Evolutionary conservation across 2,888 invertebrate species (phyloP).

Genomic region (Brachycybe producta): DNA sequence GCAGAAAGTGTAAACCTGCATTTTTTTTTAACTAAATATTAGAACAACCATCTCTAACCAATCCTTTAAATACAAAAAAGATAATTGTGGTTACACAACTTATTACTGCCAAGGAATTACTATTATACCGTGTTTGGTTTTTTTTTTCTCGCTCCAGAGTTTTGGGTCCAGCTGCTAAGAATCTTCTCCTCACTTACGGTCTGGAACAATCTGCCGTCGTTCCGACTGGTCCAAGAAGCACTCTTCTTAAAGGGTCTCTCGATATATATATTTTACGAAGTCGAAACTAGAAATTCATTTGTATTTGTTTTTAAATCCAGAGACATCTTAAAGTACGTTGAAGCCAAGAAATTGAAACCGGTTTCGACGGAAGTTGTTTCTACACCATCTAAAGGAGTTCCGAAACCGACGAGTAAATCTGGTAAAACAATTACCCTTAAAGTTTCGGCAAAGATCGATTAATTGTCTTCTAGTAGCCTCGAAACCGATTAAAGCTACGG

Average conservation of each 20-base stretch:
- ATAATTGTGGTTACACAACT: too few species aligned
- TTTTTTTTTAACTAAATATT: too few species aligned
- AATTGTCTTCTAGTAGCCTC: not conserved
- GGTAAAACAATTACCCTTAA: not conserved
- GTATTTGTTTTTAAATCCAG: not conserved
- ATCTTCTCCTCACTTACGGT: conserved; percentile 46
- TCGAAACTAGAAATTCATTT: not conserved
- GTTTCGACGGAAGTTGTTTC: conserved; percentile 22
- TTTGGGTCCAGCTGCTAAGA: conserved; percentile 47
- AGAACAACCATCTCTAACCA: too few species aligned
- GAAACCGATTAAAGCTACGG: not conserved
- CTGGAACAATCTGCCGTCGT: conserved; percentile 37
- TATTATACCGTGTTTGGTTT: too few species aligned
- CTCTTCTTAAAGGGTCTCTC: conserved; percentile 45
- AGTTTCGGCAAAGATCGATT: too few species aligned
- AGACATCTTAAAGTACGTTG: conserved; percentile 41
- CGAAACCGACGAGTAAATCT: not conserved
- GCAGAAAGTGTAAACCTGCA: conserved; percentile 8
- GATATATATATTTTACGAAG: too few species aligned
- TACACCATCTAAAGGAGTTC: conserved; percentile 18
- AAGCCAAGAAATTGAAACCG: conserved; percentile 36
- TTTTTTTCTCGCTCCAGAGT: too few species aligned
- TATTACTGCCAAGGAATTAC: too few species aligned
- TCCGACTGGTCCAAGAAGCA: conserved; percentile 46
- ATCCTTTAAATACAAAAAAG: too few species aligned